Conservation (phyloP, 2,113 vertebrate genomes). For the Spea multiplicata region DNA sequence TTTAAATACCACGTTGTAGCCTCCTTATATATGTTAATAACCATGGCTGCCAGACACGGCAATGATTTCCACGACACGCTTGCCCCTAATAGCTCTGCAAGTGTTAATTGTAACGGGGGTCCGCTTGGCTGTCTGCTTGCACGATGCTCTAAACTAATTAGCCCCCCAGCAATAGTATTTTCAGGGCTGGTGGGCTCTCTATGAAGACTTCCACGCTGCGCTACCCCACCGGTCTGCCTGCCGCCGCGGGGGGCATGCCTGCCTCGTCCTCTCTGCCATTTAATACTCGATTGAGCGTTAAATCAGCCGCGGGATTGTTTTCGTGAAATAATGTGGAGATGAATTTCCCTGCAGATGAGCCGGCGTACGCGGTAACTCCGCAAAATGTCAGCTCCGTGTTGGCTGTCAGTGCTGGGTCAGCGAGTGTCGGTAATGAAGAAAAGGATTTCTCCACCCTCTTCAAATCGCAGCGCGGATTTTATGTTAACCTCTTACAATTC, state of each 20-base stretch:
- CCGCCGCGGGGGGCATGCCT: not conserved
- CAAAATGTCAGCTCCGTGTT: constrained; percentile 35
- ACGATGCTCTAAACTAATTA: not conserved
- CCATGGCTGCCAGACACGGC: no score
- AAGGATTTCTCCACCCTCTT: not conserved
- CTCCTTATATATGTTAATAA: no score
- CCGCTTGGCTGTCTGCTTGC: not conserved
- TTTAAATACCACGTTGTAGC: no score
- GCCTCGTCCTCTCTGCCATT: constrained; percentile 34
- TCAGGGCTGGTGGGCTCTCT: not conserved
- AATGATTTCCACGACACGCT: no score
- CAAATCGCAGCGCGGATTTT: not conserved
- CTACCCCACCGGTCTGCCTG: not conserved
- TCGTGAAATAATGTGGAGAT: constrained; percentile 32
- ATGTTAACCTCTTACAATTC: constrained; percentile 8
- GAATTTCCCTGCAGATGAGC: constrained; percentile 33
- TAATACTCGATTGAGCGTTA: constrained; percentile 44
- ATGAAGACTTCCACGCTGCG: not conserved
- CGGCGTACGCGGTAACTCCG: constrained; percentile 1
- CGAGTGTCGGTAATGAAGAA: not conserved
- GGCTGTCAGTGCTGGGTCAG: constrained; percentile 40
- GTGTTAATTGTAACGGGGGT: not conserved
- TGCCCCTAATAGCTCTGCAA: not conserved
- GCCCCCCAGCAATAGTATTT: not conserved
- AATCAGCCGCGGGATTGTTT: constrained; percentile 45